phyloP scores from a whole-genome alignment of 2,113 vertebrate species.

The Okapia johnstoni region DNA sequence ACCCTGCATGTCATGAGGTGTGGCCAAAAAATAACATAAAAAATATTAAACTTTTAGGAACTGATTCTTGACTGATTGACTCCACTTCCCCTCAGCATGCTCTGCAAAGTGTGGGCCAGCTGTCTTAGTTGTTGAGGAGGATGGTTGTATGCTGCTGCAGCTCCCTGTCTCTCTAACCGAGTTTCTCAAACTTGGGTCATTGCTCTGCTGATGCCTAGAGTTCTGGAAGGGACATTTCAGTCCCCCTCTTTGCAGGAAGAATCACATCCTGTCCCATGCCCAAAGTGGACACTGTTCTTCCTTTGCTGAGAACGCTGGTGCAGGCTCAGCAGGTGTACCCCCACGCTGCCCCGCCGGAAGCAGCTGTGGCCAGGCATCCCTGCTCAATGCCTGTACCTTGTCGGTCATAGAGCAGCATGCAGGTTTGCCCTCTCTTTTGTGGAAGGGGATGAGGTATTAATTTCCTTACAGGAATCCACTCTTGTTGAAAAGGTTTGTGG shows the following conservation, averaged over 20 bases:
- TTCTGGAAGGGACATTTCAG: not conserved
- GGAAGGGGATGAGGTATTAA: not conserved
- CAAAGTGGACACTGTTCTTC: not conserved
- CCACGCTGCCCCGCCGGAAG: rapidly evolving
- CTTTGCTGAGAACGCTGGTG: not conserved
- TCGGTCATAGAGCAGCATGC: rapidly evolving
- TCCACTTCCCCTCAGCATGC: rapidly evolving
- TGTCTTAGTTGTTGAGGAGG: no score
- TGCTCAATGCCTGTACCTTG: rapidly evolving
- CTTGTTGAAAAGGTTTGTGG: not conserved
- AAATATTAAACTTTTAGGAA: not conserved
- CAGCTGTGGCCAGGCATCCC: not conserved
- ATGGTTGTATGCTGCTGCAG: rapidly evolving
- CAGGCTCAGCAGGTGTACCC: not conserved
- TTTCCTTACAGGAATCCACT: not conserved
- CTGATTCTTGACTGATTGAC: not conserved
- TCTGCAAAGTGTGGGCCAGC: not conserved
- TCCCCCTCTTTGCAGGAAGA: not conserved
- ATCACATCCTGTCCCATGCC: not conserved
- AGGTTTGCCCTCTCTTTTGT: not conserved
- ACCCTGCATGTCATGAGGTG: not conserved
- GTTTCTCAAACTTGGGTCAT: not conserved
- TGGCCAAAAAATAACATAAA: not conserved
- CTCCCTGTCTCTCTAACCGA: not conserved
- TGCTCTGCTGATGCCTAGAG: not conserved